These are phyloP conservation scores for Ivindomyrus marchei DNA, from an alignment of 2,113 vertebrate species.

Conservation along the genomic window DNA sequence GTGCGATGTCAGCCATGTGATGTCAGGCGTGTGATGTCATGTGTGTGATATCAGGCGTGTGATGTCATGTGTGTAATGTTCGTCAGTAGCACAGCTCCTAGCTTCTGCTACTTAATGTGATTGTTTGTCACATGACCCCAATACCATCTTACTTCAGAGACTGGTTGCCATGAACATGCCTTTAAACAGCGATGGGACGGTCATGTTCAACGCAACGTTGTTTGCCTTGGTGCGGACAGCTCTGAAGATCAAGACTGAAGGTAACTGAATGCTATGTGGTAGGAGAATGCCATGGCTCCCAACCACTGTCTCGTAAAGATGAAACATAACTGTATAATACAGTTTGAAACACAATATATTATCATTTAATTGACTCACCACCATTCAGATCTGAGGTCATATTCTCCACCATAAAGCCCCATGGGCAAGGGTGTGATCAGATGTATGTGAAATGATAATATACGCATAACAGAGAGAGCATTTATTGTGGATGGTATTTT, in stretches of 20 bases:
- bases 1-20: background rate
- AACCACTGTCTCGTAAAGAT: background rate
- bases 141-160: conserved; percentile 65
- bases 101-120: background rate
- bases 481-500: background rate
- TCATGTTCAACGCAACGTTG: conserved; percentile 97
- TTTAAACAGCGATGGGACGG: conserved; percentile 93
- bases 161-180: conserved; percentile 99
- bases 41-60: background rate
- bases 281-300: background rate
- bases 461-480: background rate
- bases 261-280: conserved; percentile 49
- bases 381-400: background rate
- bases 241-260: conserved; percentile 98
- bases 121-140: conserved; percentile 1
- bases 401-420: background rate
- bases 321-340: background rate
- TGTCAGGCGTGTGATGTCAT: background rate
- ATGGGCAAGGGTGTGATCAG: background rate
- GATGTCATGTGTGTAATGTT: background rate
- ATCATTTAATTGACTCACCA: background rate
- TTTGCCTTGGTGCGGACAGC: conserved; percentile 96
- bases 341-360: background rate
- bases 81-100: background rate
- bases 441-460: background rate